Percentiles rank a stretch among this genome's conserved stretches.
Conservation (phyloP, 2,888 invertebrate genomes). For the Gymnocheta viridis region DNA sequence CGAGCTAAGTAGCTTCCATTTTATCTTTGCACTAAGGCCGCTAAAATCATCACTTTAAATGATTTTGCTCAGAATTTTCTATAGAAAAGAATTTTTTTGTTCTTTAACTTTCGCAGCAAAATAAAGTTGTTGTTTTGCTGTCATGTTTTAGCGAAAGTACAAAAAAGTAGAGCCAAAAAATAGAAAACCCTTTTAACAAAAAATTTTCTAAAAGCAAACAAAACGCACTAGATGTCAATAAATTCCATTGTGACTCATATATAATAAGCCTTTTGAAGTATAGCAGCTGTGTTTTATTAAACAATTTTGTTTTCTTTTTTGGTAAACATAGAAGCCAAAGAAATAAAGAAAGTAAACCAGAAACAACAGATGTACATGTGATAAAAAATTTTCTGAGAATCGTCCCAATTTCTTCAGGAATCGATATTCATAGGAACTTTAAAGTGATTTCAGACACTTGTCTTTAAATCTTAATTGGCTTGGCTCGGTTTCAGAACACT, state of each 20-base stretch:
- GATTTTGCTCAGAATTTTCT: background rate
- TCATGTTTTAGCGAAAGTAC: background rate
- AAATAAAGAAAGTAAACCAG: constrained; percentile 3
- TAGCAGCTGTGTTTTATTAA: constrained; percentile 69
- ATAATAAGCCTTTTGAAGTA: constrained; percentile 62
- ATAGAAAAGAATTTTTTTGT: background rate
- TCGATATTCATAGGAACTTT: background rate
- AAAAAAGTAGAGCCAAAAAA: background rate
- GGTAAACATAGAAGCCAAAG: background rate
- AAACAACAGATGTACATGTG: constrained; percentile 20
- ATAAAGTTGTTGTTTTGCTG: background rate
- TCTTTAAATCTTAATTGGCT: too few relatives aligned
- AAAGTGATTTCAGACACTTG: background rate
- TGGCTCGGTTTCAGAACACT: too few relatives aligned
- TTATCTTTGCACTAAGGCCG: background rate
- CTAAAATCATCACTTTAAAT: background rate
- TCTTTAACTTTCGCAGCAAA: constrained; percentile 15
- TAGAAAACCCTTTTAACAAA: constrained; percentile 29
- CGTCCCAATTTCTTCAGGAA: too few relatives aligned
- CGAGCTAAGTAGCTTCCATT: constrained; percentile 44
- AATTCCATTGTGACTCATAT: constrained; percentile 65
- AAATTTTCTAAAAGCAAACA: constrained; percentile 24
- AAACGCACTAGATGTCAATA: constrained; percentile 56
- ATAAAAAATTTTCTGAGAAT: background rate
- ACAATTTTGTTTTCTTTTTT: constrained; percentile 46